Evolutionary conservation across 2,113 vertebrate species (phyloP), one percentile per base, ranked within the genome.

Genomic region (Rhea americana): DNA sequence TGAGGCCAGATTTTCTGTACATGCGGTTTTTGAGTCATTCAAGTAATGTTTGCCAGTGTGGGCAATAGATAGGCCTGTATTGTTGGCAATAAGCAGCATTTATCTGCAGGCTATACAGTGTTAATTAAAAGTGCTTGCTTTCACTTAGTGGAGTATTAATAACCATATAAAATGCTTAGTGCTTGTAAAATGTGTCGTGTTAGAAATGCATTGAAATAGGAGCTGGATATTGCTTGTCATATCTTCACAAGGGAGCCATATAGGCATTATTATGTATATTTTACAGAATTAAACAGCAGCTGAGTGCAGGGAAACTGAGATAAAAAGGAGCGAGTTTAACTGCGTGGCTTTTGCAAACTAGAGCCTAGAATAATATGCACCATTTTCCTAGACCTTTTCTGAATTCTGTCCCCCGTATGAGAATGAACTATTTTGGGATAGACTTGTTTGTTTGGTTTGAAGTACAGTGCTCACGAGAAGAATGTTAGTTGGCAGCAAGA

Each of bases 41-140:
- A 65, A 4, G 39, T 70, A 20, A 62, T 30, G 30, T 30, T 84
- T 94, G 50, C 59, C n/a, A 47, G 47, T 22, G n/a, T 90, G 61
- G 81, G 82, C 91, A 93, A 87, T 61, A 70, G 58, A 37, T 75
- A 74, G 74, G 67, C 59, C 8, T 82, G 39, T 73, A n/a, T 82
- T 82, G 79, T 41, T 80, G 66, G 41, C 55, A 85, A 24, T 71
- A 58, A 25, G 41, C 30, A n/a, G 45, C 30, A 47, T 91, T 91
- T 91, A 26, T 91, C 87, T 90, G 76, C 45, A 85, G 79, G 79
- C 63, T 90, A 41, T 58, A 41, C 45, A 62, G 50, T 45, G 55
- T 80, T 93, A 93, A 87, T 90, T 89, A 95, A 93, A 92, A 94
- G 58, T 78, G 68, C 37, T 83, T 89, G 13, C 20, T 80, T 93